Evolutionary conservation across 2,888 invertebrate genomes (phyloP), one percentile per base, ranked within the genome.

Genomic region (Cataglyphis cursor): DNA sequence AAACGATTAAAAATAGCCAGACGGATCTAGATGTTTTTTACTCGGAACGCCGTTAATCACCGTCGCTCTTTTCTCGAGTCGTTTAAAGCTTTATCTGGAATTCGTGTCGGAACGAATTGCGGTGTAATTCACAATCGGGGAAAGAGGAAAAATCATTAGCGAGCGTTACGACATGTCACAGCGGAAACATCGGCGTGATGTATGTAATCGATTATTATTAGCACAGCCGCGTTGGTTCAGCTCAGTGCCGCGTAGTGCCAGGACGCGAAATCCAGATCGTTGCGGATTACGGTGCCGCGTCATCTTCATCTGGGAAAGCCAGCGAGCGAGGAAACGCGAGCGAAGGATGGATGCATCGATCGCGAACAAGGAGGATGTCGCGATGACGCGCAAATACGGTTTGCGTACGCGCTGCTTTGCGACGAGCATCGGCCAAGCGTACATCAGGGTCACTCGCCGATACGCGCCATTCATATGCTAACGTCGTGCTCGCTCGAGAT

Each of bases 261-360:
- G 66, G 85, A 66, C 59, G 82, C 72, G 82, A 85, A 84, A 90
- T 89, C 85, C 88, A 84, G 89, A 89, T 88, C 89, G 74, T 59
- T 68, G 81, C 54, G 62, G 72, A 68, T 44, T n/a, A 70, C 31
- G 82, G 68, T 87, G 68, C 54, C 84, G 82, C 90, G 91, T 93
- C 92, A 92, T 91, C 90, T 84, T 28, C 87, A 80, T 62, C 85
- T 87, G 86, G 90, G 93, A 92, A 92, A 93, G 91, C 87, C 87
- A 86, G 80, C 86, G 75, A 65, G 91, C 91, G 93, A 92, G 91
- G 90, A 92, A 93, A 90, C 82, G 82, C 89, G 82, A 59, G 65
- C 82, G 61, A 68, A 80, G 76, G 68, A 83, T 64, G 76, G 68
- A 83, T 64, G 82, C 5, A 80, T 62, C 82, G 82, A 81, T 75